phyloP scores from a whole-genome alignment of 2,888 invertebrate species.

The Habrosyne pyritoides region DNA sequence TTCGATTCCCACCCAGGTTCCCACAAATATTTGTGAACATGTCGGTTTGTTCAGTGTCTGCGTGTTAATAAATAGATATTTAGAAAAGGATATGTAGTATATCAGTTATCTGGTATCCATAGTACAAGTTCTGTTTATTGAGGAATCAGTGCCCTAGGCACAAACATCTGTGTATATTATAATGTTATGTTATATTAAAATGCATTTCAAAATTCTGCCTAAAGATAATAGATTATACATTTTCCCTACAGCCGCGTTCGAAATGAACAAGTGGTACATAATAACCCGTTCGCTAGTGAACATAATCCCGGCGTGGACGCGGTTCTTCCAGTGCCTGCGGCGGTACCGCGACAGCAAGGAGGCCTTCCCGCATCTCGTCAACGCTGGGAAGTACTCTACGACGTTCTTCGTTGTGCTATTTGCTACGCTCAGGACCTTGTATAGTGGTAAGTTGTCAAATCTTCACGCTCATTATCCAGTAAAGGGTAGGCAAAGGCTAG shows the following conservation, averaged over 20 bases:
- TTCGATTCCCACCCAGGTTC: too few species aligned
- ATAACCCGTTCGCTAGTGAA: slow-evolving; percentile 93
- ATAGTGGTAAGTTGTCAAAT: slow-evolving; percentile 52
- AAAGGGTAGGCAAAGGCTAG: too few species aligned
- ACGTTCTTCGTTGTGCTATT: slow-evolving; percentile 97
- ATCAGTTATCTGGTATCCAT: too few species aligned
- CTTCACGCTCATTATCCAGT: neutral
- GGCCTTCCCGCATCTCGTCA: slow-evolving; percentile 97
- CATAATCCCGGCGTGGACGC: slow-evolving; percentile 98
- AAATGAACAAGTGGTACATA: slow-evolving; percentile 88
- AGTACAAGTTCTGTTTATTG: too few species aligned
- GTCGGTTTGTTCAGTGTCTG: too few species aligned
- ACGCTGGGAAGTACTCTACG: slow-evolving; percentile 99
- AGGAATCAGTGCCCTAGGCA: too few species aligned
- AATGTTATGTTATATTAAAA: too few species aligned
- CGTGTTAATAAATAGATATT: too few species aligned
- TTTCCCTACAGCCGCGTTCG: slow-evolving; percentile 64
- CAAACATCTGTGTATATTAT: too few species aligned
- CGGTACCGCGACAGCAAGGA: slow-evolving; percentile 97
- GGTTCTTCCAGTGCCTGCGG: slow-evolving; percentile 98
- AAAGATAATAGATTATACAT: neutral
- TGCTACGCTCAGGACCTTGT: slow-evolving; percentile 87
- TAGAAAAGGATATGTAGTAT: too few species aligned
- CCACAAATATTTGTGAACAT: too few species aligned
- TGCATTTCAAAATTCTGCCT: neutral